A percentile compares a stretch with the other conserved stretches of the same genome.
phyloP scores from a whole-genome alignment of 2,888 invertebrate genomes.

The Diachrysia chrysitis region DNA sequence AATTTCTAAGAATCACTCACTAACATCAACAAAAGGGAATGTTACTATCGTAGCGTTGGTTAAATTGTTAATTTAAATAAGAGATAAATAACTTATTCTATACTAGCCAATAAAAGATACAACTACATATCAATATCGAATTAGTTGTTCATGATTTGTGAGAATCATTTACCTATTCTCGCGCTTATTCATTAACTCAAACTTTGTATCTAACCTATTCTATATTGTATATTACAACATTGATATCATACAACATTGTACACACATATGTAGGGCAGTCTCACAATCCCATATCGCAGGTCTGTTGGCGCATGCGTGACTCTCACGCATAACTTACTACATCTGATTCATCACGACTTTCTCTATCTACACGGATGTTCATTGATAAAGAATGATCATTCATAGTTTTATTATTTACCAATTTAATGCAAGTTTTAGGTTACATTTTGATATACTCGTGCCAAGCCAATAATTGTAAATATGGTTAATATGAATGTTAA shows the following conservation, averaged over 20 bases:
- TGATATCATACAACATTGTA: not conserved
- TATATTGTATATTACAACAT: not conserved
- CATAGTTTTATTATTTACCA: constrained; percentile 26
- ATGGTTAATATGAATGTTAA: no score
- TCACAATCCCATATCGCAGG: constrained; percentile 34
- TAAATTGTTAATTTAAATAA: no score
- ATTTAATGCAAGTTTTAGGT: constrained; percentile 24
- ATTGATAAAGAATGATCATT: constrained; percentile 37
- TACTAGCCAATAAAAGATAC: no score
- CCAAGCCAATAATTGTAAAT: no score
- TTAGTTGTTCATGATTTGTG: no score
- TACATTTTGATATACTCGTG: not conserved
- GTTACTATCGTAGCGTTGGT: no score
- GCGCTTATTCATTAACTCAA: no score
- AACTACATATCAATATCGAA: no score
- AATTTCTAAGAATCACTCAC: no score
- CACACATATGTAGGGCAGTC: constrained; percentile 40
- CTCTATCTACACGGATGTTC: constrained; percentile 49
- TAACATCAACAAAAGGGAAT: no score
- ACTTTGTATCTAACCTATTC: not conserved
- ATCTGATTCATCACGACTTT: constrained; percentile 59
- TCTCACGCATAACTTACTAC: constrained; percentile 42
- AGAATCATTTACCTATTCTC: no score
- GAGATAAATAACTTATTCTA: no score
- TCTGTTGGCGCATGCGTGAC: constrained; percentile 32